Evolutionary conservation across 2,888 invertebrate species (phyloP).

Genomic region (Lepidochitona cinerea): DNA sequence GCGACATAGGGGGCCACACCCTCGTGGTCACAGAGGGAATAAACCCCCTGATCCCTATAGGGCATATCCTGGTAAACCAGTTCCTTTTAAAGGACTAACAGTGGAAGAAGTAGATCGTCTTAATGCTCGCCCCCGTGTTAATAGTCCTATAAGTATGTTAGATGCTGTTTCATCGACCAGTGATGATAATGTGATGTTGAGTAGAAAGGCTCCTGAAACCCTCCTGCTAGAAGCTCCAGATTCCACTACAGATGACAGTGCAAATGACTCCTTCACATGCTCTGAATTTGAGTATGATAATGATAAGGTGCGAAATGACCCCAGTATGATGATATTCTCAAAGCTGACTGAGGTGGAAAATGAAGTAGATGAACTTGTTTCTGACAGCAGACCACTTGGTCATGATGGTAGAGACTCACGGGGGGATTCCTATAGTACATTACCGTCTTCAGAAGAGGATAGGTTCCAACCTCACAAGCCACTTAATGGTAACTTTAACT

Average conservation of each 20-base stretch:
- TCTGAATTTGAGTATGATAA: constrained; percentile 98
- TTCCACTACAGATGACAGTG: constrained; percentile 84
- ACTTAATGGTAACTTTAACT: constrained; percentile 82
- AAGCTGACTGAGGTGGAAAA: constrained; percentile 71
- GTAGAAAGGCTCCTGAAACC: constrained; percentile 38
- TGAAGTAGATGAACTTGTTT: constrained; percentile 57
- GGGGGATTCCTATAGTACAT: constrained; percentile 91
- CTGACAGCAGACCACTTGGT: constrained; percentile 63
- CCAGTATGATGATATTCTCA: constrained; percentile 76
- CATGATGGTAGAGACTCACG: constrained; percentile 95
- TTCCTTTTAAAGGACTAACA: constrained; percentile 81
- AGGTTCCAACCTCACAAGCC: not conserved
- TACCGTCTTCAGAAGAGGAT: constrained; percentile 91
- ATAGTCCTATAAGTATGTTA: constrained; percentile 88
- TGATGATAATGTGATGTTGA: constrained; percentile 54
- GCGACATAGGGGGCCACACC: not conserved
- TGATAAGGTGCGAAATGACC: constrained; percentile 60
- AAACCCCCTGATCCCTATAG: constrained; percentile 2
- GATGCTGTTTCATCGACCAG: constrained; percentile 91
- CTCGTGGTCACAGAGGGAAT: constrained; percentile 14
- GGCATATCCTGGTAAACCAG: constrained; percentile 9
- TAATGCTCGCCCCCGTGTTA: constrained; percentile 87
- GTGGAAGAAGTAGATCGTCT: constrained; percentile 94
- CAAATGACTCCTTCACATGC: constrained; percentile 97
- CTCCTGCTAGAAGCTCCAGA: constrained; percentile 68